Percentiles rank a stretch among this genome's conserved stretches.
Conservation (phyloP, 2,888 invertebrate genomes). For the Poecilobothrus nobilitatus region DNA sequence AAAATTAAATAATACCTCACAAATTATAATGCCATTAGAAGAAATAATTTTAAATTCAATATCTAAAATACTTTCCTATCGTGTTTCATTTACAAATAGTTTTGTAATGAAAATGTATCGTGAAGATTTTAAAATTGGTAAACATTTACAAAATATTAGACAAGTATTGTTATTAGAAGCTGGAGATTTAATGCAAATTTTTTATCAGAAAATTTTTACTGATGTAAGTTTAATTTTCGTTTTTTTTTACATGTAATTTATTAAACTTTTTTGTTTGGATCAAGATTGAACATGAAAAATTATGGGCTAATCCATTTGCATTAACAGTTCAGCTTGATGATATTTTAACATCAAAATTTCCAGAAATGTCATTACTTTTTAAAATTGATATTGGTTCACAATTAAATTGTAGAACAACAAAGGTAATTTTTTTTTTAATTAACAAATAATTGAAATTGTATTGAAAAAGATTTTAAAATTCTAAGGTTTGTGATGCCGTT, state of each 20-base stretch:
- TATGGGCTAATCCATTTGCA: conserved; percentile 44
- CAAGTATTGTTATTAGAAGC: conserved; percentile 48
- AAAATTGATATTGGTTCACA: conserved; percentile 31
- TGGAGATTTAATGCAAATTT: conserved; percentile 47
- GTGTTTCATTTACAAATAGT: conserved; percentile 41
- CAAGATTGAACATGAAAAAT: conserved; percentile 44
- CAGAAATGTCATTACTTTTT: conserved; percentile 31
- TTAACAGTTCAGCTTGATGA: conserved; percentile 46
- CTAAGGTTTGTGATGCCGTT: conserved; percentile 34
- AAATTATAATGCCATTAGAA: conserved; percentile 40
- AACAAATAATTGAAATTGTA: neutral
- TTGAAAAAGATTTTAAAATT: neutral
- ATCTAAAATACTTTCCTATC: conserved; percentile 40
- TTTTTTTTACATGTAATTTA: neutral
- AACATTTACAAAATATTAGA: conserved; percentile 46
- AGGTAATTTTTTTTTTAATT: too few relatives aligned
- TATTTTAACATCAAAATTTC: conserved; percentile 44
- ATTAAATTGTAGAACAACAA: conserved; percentile 28
- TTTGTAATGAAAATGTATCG: conserved; percentile 46
- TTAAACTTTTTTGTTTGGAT: neutral
- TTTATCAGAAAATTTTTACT: conserved; percentile 45
- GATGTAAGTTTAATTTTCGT: conserved; percentile 38
- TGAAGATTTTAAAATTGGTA: conserved; percentile 44
- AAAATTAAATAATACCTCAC: conserved; percentile 31
- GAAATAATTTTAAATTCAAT: conserved; percentile 43